A percentile compares a stretch with the other conserved stretches of the same genome.
phyloP scores from a whole-genome alignment of 2,113 vertebrate genomes.

The Callithrix jacchus region DNA sequence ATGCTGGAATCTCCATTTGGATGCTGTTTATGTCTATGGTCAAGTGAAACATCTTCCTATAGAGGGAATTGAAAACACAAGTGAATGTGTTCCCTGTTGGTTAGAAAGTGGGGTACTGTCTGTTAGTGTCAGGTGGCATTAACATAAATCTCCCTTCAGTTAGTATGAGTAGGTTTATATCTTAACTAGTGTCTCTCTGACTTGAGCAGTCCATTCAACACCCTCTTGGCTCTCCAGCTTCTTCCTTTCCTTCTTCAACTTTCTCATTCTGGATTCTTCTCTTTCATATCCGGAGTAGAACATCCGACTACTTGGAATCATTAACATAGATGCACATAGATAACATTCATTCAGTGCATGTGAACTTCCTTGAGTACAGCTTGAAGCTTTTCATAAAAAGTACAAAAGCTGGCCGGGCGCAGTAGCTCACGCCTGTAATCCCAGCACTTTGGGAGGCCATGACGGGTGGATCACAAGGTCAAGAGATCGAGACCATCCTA shows the following conservation, averaged over 20 bases:
- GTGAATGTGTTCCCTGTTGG: background rate
- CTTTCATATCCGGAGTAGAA: background rate
- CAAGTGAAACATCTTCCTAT: background rate
- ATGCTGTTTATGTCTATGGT: background rate
- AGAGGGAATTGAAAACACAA: background rate
- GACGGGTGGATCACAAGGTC: too few species aligned
- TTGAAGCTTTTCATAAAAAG: background rate
- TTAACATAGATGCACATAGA: background rate
- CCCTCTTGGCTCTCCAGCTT: background rate
- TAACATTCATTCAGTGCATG: background rate
- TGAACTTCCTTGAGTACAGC: background rate
- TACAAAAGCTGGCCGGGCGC: background rate
- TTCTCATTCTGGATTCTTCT: background rate
- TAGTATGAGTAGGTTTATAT: background rate
- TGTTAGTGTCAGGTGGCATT: background rate
- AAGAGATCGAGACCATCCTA: too few species aligned
- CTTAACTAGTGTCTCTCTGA: background rate
- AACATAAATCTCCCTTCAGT: background rate
- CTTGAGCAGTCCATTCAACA: background rate
- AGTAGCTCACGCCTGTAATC: too few species aligned
- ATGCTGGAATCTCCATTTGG: background rate
- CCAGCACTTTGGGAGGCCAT: too few species aligned
- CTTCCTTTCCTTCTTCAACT: background rate
- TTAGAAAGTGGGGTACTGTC: background rate
- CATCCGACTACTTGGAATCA: background rate